phyloP scores from a whole-genome alignment of 2,888 invertebrate species.

The Empis stercorea region DNA sequence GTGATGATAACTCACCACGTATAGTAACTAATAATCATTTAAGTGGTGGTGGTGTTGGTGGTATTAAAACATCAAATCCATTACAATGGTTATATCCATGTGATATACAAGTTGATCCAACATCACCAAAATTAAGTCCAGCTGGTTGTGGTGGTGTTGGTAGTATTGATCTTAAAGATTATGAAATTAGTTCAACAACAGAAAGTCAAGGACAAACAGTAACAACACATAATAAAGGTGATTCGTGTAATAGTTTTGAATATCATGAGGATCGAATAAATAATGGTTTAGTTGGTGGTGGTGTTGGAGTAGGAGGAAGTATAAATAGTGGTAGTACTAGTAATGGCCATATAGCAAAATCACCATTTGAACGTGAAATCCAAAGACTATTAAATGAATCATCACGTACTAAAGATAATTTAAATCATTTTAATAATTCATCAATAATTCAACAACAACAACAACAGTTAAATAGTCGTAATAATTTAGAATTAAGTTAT shows the following conservation, averaged over 20 bases:
- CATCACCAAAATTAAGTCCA: constrained; percentile 22
- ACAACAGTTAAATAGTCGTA: constrained; percentile 23
- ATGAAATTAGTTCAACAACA: constrained; percentile 36
- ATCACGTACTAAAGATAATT: constrained; percentile 21
- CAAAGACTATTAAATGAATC: constrained; percentile 61
- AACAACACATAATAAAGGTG: constrained; percentile 47
- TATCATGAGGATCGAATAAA: constrained; percentile 38
- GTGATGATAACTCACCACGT: constrained; percentile 30
- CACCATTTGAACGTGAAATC: constrained; percentile 67
- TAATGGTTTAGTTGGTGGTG: constrained; percentile 20
- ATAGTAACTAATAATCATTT: constrained; percentile 20
- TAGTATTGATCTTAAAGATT: constrained; percentile 32
- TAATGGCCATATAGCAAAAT: constrained; percentile 32
- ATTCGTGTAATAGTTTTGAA: constrained; percentile 52
- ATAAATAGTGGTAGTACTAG: constrained; percentile 15
- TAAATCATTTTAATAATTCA: constrained; percentile 16
- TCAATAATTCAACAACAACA: constrained; percentile 12
- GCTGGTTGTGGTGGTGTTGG: constrained; percentile 21
- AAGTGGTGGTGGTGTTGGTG: no score
- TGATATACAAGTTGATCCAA: constrained; percentile 44
- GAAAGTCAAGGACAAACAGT: constrained; percentile 42
- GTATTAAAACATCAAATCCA: constrained; percentile 32
- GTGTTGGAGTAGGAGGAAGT: constrained; percentile 10
- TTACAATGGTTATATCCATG: constrained; percentile 50
- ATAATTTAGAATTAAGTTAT: constrained; percentile 28